Percentiles rank a stretch among this genome's conserved stretches.
Evolutionary conservation across 2,797 vertebrate species (phyloP).

Genomic region (Aplochiton taeniatus): DNA sequence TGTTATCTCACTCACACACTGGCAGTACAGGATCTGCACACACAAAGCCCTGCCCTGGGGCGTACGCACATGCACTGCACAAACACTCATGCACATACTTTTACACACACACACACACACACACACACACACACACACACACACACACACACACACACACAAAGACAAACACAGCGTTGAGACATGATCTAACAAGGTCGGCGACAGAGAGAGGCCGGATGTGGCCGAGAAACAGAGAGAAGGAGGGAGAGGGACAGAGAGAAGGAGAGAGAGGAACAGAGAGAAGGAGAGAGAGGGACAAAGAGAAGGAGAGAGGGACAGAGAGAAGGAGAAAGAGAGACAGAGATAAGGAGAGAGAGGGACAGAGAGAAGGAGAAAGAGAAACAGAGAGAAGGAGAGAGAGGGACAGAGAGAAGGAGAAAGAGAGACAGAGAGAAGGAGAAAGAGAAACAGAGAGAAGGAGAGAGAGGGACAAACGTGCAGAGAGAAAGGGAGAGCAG

Average conservation of each 20-base stretch:
- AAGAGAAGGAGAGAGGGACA: too few species aligned
- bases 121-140: background rate
- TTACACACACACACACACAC: background rate
- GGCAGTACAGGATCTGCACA: conserved; percentile 49
- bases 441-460: too few species aligned
- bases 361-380: too few species aligned
- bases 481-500: too few species aligned
- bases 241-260: background rate
- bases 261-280: background rate
- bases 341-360: too few species aligned
- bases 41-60: conserved; percentile 52
- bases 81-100: background rate
- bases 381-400: too few species aligned
- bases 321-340: too few species aligned
- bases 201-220: conserved; percentile 27
- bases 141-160: background rate
- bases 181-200: conserved; percentile 62
- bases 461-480: too few species aligned
- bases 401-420: too few species aligned
- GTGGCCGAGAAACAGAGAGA: background rate
- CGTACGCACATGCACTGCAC: conserved; percentile 1
- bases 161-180: conserved; percentile 14
- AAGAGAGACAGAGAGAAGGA: too few species aligned
- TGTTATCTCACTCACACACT: conserved; percentile 66
- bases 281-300: too few species aligned